Conservation (phyloP, 2,113 vertebrate species). For the Prolemur simus region DNA sequence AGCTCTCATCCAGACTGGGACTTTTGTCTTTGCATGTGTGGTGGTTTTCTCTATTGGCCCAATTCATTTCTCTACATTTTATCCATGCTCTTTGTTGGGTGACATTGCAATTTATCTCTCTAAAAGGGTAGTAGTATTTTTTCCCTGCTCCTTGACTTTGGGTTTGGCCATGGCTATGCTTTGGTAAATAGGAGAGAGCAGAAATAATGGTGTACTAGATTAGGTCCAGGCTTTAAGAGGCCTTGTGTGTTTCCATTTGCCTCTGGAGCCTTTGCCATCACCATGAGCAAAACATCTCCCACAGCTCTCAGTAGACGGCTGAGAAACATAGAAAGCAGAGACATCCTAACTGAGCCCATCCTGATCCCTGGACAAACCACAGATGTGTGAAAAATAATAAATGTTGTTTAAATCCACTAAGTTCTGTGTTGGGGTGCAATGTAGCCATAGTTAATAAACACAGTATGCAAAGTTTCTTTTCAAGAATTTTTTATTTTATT, state of each 20-base stretch:
- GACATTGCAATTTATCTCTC: background rate
- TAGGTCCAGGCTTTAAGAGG: background rate
- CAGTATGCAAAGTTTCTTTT: background rate
- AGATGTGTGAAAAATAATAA: background rate
- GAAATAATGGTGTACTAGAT: background rate
- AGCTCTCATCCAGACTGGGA: background rate
- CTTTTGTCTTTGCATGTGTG: background rate
- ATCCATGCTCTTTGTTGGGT: background rate
- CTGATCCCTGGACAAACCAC: background rate
- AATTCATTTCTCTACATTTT: background rate
- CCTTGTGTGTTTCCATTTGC: background rate
- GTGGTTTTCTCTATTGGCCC: background rate
- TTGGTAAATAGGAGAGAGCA: background rate
- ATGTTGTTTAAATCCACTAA: background rate
- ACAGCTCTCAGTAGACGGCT: background rate
- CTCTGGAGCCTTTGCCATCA: background rate
- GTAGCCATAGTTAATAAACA: background rate
- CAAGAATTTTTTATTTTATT: background rate
- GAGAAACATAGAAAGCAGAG: background rate
- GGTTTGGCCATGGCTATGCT: background rate
- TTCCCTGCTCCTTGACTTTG: background rate
- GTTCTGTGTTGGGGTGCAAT: background rate
- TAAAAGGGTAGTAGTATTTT: background rate
- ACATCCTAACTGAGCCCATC: background rate
- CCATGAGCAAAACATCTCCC: too few species aligned